Evolutionary conservation across 2,113 vertebrate genomes (phyloP).

Genomic region (Benitochromis conjunctus): DNA sequence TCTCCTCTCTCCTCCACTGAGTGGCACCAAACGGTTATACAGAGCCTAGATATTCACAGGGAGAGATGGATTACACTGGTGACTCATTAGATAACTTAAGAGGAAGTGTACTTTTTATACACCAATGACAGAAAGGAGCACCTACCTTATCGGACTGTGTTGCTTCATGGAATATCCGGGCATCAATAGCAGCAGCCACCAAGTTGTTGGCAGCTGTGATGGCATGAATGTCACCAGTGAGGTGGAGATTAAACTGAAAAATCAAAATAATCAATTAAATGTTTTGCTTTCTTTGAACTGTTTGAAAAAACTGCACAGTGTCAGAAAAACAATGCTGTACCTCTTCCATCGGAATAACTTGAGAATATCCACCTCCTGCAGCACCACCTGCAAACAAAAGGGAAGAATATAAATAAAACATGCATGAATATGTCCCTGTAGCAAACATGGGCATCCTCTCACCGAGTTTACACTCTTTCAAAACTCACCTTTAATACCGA

Average conservation of each 20-base stretch:
- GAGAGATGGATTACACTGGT: not conserved
- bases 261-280: conserved; percentile 36
- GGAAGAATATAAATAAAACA: not conserved
- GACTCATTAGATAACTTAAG: rapidly evolving
- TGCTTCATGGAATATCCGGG: conserved; percentile 92
- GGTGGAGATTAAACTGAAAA: conserved; percentile 95
- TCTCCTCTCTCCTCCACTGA: conserved; percentile 77
- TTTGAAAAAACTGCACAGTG: not conserved
- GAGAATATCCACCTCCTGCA: conserved; percentile 96
- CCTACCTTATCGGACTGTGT: conserved; percentile 91
- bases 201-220: conserved; percentile 97
- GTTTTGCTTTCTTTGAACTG: rapidly evolving
- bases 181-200: conserved; percentile 89
- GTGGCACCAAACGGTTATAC: conserved; percentile 89
- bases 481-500: conserved; percentile 92
- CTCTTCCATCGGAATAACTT: conserved; percentile 99
- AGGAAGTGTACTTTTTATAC: not conserved
- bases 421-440: not conserved
- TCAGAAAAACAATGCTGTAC: conserved; percentile 61
- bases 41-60: conserved; percentile 73
- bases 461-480: not conserved
- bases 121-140: not conserved
- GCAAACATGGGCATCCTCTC: not conserved
- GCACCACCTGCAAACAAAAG: conserved; percentile 84
- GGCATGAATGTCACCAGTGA: conserved; percentile 97